A percentile compares a stretch with the other conserved stretches of the same genome.
phyloP scores from a whole-genome alignment of 2,888 invertebrate genomes.

The Amaurobius ferox region DNA sequence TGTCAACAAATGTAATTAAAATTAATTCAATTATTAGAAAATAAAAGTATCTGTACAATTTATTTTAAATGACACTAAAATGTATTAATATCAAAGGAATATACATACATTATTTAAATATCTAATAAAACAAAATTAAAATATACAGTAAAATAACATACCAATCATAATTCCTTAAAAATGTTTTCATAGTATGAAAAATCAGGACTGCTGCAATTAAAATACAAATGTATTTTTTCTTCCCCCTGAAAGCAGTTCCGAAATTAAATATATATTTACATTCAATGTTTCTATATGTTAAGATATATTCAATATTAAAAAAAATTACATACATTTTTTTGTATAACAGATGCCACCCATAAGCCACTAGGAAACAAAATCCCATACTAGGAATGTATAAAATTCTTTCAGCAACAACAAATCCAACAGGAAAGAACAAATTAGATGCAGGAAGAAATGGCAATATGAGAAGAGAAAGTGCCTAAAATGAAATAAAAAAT shows the following conservation, averaged over 20 bases:
- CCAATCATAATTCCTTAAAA: constrained; percentile 94
- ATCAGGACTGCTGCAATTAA: constrained; percentile 33
- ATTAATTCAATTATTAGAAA: too few species aligned
- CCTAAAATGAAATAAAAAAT: constrained; percentile 82
- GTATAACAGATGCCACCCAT: constrained; percentile 84
- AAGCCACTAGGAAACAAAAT: constrained; percentile 93
- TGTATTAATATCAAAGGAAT: too few species aligned
- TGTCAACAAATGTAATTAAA: too few species aligned
- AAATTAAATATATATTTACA: too few species aligned
- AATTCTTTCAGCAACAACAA: constrained; percentile 96
- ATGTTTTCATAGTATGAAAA: constrained; percentile 90
- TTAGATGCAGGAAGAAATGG: constrained; percentile 98
- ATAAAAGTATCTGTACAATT: too few species aligned
- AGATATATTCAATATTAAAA: too few species aligned
- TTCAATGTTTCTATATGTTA: too few species aligned
- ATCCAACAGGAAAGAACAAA: constrained; percentile 97
- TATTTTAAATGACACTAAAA: too few species aligned
- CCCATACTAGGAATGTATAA: constrained; percentile 99
- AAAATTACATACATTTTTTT: constrained; percentile 63
- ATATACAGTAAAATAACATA: constrained; percentile 77
- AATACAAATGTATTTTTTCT: not conserved
- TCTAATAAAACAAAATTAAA: too few species aligned
- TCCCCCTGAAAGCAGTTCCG: too few species aligned
- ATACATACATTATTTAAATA: too few species aligned
- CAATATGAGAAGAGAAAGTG: constrained; percentile 89